phyloP scores from a whole-genome alignment of 2,888 invertebrate genomes.

The Penaeus monodon region DNA sequence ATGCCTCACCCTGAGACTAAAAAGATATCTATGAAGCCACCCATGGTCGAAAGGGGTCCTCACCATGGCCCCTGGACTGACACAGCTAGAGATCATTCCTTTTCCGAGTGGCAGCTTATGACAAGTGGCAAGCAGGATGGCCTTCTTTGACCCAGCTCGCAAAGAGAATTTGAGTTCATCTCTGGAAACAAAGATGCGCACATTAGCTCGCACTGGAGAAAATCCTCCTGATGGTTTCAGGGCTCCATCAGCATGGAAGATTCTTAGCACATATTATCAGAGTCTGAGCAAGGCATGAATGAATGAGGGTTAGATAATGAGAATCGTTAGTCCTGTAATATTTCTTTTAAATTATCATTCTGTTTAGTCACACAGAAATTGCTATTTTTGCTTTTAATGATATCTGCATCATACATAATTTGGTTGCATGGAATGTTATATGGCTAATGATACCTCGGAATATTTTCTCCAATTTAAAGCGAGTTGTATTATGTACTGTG shows the following conservation, averaged over 20 bases:
- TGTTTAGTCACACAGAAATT: neutral
- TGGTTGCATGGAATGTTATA: too few relatives aligned
- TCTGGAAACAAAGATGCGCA: slow-evolving; percentile 95
- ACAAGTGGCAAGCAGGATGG: slow-evolving; percentile 86
- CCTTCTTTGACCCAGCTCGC: slow-evolving; percentile 90
- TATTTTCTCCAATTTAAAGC: too few relatives aligned
- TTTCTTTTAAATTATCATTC: neutral
- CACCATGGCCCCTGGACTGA: slow-evolving; percentile 93
- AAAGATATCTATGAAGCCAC: slow-evolving; percentile 93
- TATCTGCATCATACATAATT: too few relatives aligned
- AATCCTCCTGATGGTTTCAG: slow-evolving; percentile 97
- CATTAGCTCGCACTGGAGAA: slow-evolving; percentile 84
- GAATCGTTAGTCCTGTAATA: neutral
- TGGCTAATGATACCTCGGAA: too few relatives aligned
- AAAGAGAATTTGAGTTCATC: slow-evolving; percentile 97
- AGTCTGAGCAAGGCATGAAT: slow-evolving; percentile 57
- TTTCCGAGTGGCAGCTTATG: slow-evolving; percentile 98
- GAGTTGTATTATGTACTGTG: too few relatives aligned
- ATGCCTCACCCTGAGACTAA: slow-evolving; percentile 89
- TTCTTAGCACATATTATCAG: slow-evolving; percentile 85
- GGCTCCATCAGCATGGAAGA: slow-evolving; percentile 95
- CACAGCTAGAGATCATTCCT: slow-evolving; percentile 93
- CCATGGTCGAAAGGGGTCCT: slow-evolving; percentile 91
- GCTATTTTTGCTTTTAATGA: too few relatives aligned
- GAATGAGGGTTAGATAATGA: neutral